Base-by-base conservation (phyloP, 2,113 vertebrate species). In the Catharus fuscescens region DNA sequence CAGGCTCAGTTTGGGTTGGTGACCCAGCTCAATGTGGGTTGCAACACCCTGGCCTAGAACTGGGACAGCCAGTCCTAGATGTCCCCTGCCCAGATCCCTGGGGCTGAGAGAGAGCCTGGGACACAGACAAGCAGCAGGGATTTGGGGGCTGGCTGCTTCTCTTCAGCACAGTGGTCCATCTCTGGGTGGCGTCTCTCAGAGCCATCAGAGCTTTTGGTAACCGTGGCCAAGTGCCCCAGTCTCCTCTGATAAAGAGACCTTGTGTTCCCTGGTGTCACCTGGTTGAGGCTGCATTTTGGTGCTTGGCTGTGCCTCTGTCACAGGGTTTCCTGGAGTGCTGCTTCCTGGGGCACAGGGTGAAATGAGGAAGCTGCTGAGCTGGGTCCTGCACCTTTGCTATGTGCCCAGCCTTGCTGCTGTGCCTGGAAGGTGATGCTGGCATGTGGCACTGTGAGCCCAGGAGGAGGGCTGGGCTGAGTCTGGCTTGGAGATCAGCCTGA, bases 401-500 rank as follows among this genome's bases (percentile, higher is more conserved):
- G n/a, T 59, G 44, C 21, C 36, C 50, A 50, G 44, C 56, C 38
- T 64, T 2, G 3, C 44, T 78, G 86, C 45, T 47, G 14, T 76
- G 88, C n/a, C 81, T 90, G 48, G 91, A 60, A 85, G 59, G 29
- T 45, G 86, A 59, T 9, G 23, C 54, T 80, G 91, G 89, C 50
- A 12, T 36, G 4, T 67, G 48, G 48, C 62, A 62, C 25, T 80
- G 50, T 42, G 54, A 80, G 82, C 61, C 19, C 3, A 94, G 95
- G 83, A 91, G 60, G 54, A 93, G 95, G 66, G 80, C 91, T 94
- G 88, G 96, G 92, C 95, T 94, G 74, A 86, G 47, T 62, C 78
- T 7, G 1, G 18, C 78, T 67, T 61, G 84, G 54, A 71, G 65
- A 89, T 57, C 38, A 67, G 69, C 64, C 69, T 32, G 29, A 78